These are phyloP conservation scores for Macrosoma leucophasiata DNA, from an alignment of 2,888 invertebrate genomes.

Conservation along the genomic window DNA sequence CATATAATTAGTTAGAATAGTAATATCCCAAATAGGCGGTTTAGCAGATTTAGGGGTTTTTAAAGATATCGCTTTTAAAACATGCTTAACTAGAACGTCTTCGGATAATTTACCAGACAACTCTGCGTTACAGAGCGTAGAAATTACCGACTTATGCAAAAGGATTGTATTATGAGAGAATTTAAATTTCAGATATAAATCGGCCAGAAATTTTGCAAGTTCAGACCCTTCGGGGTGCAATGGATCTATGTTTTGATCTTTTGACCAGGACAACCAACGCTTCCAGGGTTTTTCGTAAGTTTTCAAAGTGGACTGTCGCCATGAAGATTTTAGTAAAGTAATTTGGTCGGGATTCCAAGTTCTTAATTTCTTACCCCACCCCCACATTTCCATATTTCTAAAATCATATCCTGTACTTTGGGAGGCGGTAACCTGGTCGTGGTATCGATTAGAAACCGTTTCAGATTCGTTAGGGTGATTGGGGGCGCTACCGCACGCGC, in stretches of 20 bases:
- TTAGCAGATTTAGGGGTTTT: constrained; percentile 7
- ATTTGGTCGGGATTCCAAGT: too few species aligned
- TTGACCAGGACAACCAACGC: constrained; percentile 4
- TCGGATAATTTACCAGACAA: constrained; percentile 9
- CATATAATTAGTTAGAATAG: background rate
- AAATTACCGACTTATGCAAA: constrained; percentile 15
- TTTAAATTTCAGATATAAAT: constrained; percentile 12
- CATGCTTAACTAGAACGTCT: constrained; percentile 13
- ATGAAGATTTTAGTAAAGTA: background rate
- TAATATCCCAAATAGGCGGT: constrained; percentile 13
- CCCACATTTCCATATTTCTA: constrained; percentile 26
- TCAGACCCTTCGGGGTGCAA: background rate
- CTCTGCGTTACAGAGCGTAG: constrained; percentile 17
- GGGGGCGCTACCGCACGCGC: constrained; percentile 13
- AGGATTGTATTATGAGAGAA: constrained; percentile 17
- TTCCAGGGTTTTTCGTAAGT: background rate
- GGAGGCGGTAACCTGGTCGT: too few species aligned
- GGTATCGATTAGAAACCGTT: too few species aligned
- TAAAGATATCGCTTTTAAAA: constrained; percentile 16
- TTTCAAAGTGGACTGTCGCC: constrained; percentile 3
- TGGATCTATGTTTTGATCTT: constrained; percentile 3
- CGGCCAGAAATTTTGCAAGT: constrained; percentile 10
- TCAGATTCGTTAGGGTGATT: constrained; percentile 8
- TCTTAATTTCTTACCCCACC: constrained; percentile 17
- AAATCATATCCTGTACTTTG: constrained; percentile 14